Base-by-base conservation (phyloP, 2,797 vertebrate genomes). In the Melanitta fusca region DNA sequence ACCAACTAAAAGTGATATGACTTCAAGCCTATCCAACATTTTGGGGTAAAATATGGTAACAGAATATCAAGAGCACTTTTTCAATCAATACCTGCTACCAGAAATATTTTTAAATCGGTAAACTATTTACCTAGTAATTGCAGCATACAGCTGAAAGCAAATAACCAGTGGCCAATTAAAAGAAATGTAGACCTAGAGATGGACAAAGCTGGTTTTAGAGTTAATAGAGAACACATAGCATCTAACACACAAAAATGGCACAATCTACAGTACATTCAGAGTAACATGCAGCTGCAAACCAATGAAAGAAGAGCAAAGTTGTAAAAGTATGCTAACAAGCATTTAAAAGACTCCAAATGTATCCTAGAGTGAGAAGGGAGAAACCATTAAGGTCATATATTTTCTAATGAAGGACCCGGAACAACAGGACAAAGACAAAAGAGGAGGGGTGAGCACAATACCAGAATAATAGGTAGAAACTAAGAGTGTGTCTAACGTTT, bases 361-460 rank as follows among this genome's bases (percentile, higher is more conserved):
- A 60, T 64, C 3, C 3, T 43, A 47, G 22, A 74, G 10, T 36
- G 27, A 54, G 24, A 75, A 86, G 57, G 30, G 39, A 57, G 32
- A 83, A 80, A 74, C 4, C 17, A 18, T 5, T 49, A 79, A n/a
- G 7, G 28, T 32, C 0, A 0, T 32, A 0, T 4, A 17, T 49
- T 80, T 72, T 62, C 57, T 8, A 51, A 9, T 43, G 16, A 66
- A 64, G 22, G 8, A 62, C 6, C 13, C 72, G 36, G 11, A 85
- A 43, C 6, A 5, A 45, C 47, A 57, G 10, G 41, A 65, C 13
- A 7, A 60, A 74, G 79, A 14, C 3, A 86, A 11, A 8, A 49
- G 8, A 2, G 24, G 8, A 71, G 51, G 39, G 28, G 14, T 32
- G 28, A 72, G 8, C 8, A 11, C 34, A 75, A 61, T 19, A n/a